Evolutionary conservation across 2,113 vertebrate genomes (phyloP), one percentile per base, ranked within the genome.

Genomic region (Pterocles gutturalis): DNA sequence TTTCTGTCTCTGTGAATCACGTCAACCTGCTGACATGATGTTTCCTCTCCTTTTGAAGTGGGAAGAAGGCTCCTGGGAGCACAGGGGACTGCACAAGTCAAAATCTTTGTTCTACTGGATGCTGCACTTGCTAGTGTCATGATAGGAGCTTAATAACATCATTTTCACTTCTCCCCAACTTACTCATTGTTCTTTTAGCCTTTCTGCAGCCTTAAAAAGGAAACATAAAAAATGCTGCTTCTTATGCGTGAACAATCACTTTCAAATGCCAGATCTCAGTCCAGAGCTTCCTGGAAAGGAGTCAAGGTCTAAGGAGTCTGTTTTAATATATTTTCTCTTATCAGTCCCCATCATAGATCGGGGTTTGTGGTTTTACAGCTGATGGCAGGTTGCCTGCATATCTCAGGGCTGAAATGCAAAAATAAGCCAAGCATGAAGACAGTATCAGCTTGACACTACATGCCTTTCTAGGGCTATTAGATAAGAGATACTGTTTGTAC

Each of bases 361-460:
- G 85, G 95, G 92, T 93, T 97, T 97, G 94, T 95, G 81, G 97
- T 95, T 98, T 97, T 97, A 97, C 97, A 96, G 93, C 96, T 96
- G 79, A 95, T 96, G 96, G 96, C 96, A 97, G 45, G 85, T 96
- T 98, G 96, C 96, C 97, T 95, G 92, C 94, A 93, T 97, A 96
- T 97, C 92, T 96, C 93, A 90, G 86, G 77, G 72, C 79, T 97
- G 96, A 97, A 96, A 97, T 95, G 93, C 78, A 83, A 88, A 94
- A 96, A 80, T 88, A 97, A 97, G 93, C 91, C 97, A 95, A 96
- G 92, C 94, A 92, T 96, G 92, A 97, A 97, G 96, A 94, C 96
- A 89, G 67, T 96, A 96, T 97, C 92, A 95, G 65, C 97, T 97
- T 97, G 97, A 97, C 7, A 72, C 92, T 97, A 97, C 93, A 96